phyloP scores from a whole-genome alignment of 2,888 invertebrate species.

The Troides aeacus region DNA sequence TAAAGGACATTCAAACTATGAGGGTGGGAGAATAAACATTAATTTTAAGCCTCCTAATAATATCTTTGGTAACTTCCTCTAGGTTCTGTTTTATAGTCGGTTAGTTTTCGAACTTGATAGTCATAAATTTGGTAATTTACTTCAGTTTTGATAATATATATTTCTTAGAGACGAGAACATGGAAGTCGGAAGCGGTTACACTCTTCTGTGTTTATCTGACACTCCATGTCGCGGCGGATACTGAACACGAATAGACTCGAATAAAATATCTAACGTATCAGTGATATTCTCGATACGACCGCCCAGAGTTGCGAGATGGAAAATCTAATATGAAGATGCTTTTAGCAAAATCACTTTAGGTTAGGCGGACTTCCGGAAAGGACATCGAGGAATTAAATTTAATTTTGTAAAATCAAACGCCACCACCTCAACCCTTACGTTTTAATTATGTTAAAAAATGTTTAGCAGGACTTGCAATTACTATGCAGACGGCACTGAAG shows the following conservation, averaged over 20 bases:
- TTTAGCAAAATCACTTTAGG: conserved; percentile 65
- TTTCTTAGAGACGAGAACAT: conserved; percentile 44
- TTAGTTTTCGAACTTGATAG: conserved; percentile 39
- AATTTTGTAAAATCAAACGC: no score
- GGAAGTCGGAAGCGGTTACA: conserved; percentile 68
- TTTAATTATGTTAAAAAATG: no score
- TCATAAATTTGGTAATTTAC: conserved; percentile 63
- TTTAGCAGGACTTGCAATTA: no score
- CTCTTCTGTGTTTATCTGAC: conserved; percentile 74
- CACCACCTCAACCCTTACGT: no score
- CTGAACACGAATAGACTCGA: conserved; percentile 62
- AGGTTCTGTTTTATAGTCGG: no score
- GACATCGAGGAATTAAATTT: no score
- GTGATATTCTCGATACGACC: conserved; percentile 69
- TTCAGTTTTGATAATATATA: conserved; percentile 36
- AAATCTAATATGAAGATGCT: conserved; percentile 78
- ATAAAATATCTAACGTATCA: conserved; percentile 74
- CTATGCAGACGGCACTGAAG: no score
- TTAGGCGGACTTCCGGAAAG: conserved; percentile 45
- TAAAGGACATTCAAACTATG: no score
- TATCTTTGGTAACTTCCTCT: no score
- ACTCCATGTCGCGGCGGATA: conserved; percentile 62
- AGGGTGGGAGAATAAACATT: no score
- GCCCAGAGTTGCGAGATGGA: conserved; percentile 64
- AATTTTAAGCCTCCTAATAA: no score